These are phyloP conservation scores for Thalassaphorura encarpata DNA, from an alignment of 1,140 invertebrate genomes.

Conservation along the genomic window DNA sequence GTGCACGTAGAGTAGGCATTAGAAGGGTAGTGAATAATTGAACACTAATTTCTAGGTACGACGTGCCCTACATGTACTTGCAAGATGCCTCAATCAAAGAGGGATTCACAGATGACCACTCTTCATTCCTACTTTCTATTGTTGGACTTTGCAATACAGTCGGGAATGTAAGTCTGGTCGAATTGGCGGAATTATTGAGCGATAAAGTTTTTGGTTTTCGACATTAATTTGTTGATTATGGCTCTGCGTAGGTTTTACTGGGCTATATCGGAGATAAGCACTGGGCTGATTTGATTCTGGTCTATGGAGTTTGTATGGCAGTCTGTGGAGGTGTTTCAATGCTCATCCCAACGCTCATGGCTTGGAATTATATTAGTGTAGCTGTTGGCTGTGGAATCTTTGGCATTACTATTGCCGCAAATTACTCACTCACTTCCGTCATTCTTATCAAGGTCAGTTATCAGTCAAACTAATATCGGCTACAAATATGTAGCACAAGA, in stretches of 20 bases:
- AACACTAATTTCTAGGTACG: slow-evolving; percentile 44
- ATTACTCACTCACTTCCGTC: slow-evolving; percentile 74
- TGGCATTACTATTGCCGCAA: slow-evolving; percentile 74
- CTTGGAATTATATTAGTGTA: slow-evolving; percentile 48
- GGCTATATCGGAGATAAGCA: slow-evolving; percentile 76
- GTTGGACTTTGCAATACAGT: slow-evolving; percentile 76
- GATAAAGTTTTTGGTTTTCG: neutral
- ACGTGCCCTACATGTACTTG: slow-evolving; percentile 77
- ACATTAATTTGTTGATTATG: neutral
- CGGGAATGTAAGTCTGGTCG: slow-evolving; percentile 56
- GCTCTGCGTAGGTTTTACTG: slow-evolving; percentile 58
- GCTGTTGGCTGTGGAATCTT: slow-evolving; percentile 57
- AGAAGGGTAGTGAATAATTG: neutral
- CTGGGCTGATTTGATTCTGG: slow-evolving; percentile 58
- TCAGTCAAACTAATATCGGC: neutral
- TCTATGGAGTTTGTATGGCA: slow-evolving; percentile 68
- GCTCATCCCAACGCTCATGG: slow-evolving; percentile 55
- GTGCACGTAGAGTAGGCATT: too few species aligned
- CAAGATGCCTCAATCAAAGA: slow-evolving; percentile 55
- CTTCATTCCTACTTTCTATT: slow-evolving; percentile 69
- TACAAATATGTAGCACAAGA: neutral
- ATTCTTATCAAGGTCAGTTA: slow-evolving; percentile 64
- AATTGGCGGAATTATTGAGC: neutral
- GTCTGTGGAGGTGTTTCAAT: slow-evolving; percentile 60
- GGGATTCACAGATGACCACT: slow-evolving; percentile 59